These are phyloP conservation scores for Synchiropus splendidus DNA, from an alignment of 2,113 vertebrate species.

Conservation along the genomic window DNA sequence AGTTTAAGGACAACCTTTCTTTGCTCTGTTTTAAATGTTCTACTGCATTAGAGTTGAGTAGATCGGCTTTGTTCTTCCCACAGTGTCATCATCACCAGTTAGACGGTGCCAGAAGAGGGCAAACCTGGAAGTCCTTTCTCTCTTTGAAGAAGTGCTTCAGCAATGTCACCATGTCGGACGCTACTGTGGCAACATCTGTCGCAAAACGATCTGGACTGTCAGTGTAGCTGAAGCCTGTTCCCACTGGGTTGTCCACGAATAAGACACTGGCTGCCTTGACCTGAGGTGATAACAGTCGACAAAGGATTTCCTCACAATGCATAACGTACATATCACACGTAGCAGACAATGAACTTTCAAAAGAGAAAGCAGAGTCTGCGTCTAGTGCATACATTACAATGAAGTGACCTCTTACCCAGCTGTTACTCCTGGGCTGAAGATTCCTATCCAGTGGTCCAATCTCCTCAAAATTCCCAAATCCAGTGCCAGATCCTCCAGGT, in stretches of 20 bases:
- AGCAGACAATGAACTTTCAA: no score
- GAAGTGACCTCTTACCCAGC: conserved; percentile 73
- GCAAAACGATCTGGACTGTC: conserved; percentile 65
- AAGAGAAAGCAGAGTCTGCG: no score
- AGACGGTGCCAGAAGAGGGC: background rate
- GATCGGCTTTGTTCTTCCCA: background rate
- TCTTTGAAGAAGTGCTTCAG: conserved; percentile 74
- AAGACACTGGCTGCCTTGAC: conserved; percentile 79
- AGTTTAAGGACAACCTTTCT: background rate
- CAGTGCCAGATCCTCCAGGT: conserved; percentile 86
- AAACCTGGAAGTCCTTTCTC: conserved; percentile 79
- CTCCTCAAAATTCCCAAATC: conserved; percentile 94
- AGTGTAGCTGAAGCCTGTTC: conserved; percentile 86
- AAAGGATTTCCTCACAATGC: background rate
- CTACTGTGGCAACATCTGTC: conserved; percentile 71
- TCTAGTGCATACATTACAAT: no score
- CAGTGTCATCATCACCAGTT: background rate
- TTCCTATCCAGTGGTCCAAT: conserved; percentile 79
- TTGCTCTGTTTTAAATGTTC: background rate
- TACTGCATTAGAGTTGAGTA: no score
- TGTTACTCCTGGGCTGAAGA: conserved; percentile 74
- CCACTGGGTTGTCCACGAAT: conserved; percentile 95
- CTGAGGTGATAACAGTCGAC: conserved; percentile 53
- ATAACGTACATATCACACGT: no score
- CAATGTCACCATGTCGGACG: conserved; percentile 86